Conservation (phyloP, 2,113 vertebrate species). For the Cephalopterus ornatus region DNA sequence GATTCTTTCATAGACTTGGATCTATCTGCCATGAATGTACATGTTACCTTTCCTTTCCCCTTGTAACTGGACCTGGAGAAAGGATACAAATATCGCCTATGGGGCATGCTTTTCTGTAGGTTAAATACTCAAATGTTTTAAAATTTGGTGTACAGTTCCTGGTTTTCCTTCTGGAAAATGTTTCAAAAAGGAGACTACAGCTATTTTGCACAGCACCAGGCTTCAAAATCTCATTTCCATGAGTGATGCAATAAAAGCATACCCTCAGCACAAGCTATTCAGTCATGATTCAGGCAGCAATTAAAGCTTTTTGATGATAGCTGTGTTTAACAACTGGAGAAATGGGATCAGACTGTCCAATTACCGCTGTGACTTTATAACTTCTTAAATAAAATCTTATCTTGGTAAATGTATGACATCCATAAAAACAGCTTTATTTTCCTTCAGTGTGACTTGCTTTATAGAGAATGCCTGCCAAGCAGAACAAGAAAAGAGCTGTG, state of each 20-base stretch:
- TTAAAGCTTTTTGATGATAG: not conserved
- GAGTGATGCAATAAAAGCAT: not conserved
- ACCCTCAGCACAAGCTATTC: not conserved
- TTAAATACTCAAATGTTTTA: not conserved
- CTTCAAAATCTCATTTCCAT: not conserved
- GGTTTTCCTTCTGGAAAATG: not conserved
- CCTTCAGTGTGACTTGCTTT: not conserved
- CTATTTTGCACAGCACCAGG: not conserved
- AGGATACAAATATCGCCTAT: not conserved
- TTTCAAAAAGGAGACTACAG: not conserved
- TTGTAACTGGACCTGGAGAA: not conserved
- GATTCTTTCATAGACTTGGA: not conserved
- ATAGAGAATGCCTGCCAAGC: not conserved
- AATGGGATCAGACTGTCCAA: constrained; percentile 2
- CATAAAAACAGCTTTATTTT: not conserved
- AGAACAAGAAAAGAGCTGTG: not conserved
- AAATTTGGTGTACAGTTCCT: not conserved
- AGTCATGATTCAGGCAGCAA: not conserved
- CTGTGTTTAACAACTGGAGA: constrained; percentile 13
- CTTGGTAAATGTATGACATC: not conserved
- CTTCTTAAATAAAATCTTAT: constrained; percentile 8
- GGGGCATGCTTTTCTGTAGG: not conserved
- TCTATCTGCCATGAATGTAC: not conserved
- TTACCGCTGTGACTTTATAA: not conserved
- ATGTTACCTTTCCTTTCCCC: not conserved